Evolutionary conservation across 2,797 vertebrate genomes (phyloP).

Genomic region (Enteromius trimaculatus): DNA sequence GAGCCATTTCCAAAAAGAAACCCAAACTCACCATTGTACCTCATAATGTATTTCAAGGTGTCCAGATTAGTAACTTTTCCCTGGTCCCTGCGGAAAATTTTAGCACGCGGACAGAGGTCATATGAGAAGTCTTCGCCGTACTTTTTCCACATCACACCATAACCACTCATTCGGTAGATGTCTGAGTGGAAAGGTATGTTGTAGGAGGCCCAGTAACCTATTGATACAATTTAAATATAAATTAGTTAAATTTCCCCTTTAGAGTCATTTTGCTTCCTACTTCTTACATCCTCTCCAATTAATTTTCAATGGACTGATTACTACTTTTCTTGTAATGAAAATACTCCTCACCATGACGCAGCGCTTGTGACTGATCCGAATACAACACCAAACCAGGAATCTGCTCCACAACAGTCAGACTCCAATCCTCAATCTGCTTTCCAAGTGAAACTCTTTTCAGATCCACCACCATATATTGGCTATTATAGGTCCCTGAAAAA

Average conservation of each 20-base stretch:
- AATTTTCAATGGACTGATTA: background rate
- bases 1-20: background rate
- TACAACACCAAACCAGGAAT: conserved; percentile 84
- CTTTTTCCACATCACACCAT: conserved; percentile 76
- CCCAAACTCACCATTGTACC: conserved; percentile 88
- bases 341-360: conserved; percentile 80
- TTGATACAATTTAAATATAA: conserved; percentile 34
- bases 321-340: background rate
- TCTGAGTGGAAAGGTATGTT: conserved; percentile 88
- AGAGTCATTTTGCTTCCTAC: background rate
- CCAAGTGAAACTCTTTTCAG: conserved; percentile 81
- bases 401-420: conserved; percentile 87
- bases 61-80: conserved; percentile 79
- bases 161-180: conserved; percentile 88
- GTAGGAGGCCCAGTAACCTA: conserved; percentile 94
- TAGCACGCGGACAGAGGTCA: conserved; percentile 87
- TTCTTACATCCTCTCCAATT: background rate
- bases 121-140: conserved; percentile 88
- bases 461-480: conserved; percentile 93
- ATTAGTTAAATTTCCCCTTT: background rate
- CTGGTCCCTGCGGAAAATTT: conserved; percentile 91
- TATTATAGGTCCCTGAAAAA: conserved; percentile 85
- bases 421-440: conserved; percentile 77
- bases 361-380: conserved; percentile 85
- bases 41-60: conserved; percentile 89